These are phyloP conservation scores for Actinopyga echinites DNA, from an alignment of 53 echinoderm and acorn worm genomes.

Conservation along the genomic window DNA sequence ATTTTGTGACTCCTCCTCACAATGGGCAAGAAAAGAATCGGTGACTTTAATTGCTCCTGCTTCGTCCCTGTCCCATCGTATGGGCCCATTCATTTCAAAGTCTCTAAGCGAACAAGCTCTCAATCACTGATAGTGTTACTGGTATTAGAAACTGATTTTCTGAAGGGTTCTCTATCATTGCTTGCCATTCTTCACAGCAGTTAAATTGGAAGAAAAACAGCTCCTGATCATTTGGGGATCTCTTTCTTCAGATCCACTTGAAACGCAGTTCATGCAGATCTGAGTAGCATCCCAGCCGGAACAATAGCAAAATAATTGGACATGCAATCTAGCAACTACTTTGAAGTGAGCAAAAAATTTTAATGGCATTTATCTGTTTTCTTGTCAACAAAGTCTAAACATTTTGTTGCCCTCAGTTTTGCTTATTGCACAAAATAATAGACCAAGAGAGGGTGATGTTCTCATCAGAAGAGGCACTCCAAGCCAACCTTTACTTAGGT, in stretches of 20 bases:
- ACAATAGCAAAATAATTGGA: not conserved
- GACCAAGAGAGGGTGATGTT: too few relatives aligned
- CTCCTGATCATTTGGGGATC: not conserved
- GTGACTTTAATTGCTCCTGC: not conserved
- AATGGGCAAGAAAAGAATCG: conserved; percentile 4
- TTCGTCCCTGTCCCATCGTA: not conserved
- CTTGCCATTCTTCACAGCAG: not conserved
- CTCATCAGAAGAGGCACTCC: too few relatives aligned
- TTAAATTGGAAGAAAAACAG: conserved; percentile 1
- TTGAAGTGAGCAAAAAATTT: too few relatives aligned
- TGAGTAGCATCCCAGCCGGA: not conserved
- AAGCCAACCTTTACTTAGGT: too few relatives aligned
- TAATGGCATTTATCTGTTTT: too few relatives aligned
- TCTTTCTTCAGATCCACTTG: not conserved
- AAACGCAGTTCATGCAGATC: conserved; percentile 12
- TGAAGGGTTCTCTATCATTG: not conserved
- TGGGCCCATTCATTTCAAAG: not conserved
- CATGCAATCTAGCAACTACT: not conserved
- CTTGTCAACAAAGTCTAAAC: too few relatives aligned
- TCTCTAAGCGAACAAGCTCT: not conserved
- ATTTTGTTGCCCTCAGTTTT: too few relatives aligned
- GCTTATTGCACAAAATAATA: too few relatives aligned
- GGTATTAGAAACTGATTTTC: not conserved
- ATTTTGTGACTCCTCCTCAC: conserved; percentile 28
- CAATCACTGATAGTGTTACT: conserved; percentile 11